Base-by-base conservation (phyloP, 2,888 invertebrate species). In the Coronaproctus castanopsis region DNA sequence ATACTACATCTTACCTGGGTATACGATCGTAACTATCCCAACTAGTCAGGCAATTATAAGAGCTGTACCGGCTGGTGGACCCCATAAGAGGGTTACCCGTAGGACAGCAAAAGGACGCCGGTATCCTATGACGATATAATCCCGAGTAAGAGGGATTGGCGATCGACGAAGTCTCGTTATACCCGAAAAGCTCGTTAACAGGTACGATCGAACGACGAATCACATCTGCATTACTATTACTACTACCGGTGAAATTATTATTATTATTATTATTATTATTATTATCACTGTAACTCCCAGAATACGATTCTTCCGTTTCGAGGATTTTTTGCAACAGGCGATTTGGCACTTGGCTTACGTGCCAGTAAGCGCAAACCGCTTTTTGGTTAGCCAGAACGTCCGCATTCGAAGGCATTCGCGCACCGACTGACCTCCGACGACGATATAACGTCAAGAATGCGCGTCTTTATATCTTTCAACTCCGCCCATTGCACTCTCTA, bases 11-110 rank as follows among this genome's bases (percentile, higher is more conserved):
- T 67, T 81, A 88, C 89, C 88, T 87, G 67, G 89, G 88, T 74
- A 89, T 88, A 71, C 79, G 81, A 72, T 89, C 89, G 75, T 88
- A 89, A 73, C 87, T 88, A 75, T 88, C 88, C 88, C 87, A 88
- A 72, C 86, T 85, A 64, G 85, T 85, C 70, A 88, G 78, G 74
- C 88, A 88, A 75, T 87, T 88, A 75, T 88, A 88, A 63, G 87
- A 87, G 73, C 83, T 87, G 77, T 87, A 86, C 75, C 86, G 81
- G 76, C 83, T 86, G 67, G 84, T 81, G 68, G 66, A 64, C 61
- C 64, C 65, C 66, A 65, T 65, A 24, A 55, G 59, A 24, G 55
- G 23, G 36, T 36, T 36, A 14, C 36, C 36, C 14, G 5, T 36
- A 19, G 59, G 21, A 36, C 59, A 59, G 36, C 59, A 59, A 55